Evolutionary conservation across 2,888 invertebrate genomes (phyloP), one percentile per base, ranked within the genome.

Genomic region (Unio delphinus): DNA sequence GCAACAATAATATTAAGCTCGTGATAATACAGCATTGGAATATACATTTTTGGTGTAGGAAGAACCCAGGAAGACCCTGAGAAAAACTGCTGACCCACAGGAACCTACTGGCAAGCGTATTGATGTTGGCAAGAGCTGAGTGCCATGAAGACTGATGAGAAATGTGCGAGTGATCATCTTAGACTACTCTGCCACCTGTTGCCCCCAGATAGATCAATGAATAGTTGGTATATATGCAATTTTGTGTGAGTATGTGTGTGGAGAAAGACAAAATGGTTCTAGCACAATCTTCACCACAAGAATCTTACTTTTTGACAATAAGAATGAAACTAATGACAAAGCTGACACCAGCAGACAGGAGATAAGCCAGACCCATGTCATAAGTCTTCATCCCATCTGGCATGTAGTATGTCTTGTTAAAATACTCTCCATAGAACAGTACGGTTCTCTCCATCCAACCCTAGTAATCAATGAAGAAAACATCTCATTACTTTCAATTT

Each of bases 381-480:
- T 94, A 96, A 0, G 61, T 64, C 23, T 56, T 65, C 17, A 67
- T 70, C 3, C 58, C 71, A n/a, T 68, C 65, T 3, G 59, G n/a
- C 7, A 71, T 57, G 11, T 68, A 67, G 56, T 78, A 77, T 1
- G 84, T 83, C 60, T 80, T 78, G 75, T 87, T 87, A 79, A 81
- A 80, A 78, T 96, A 96, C n/a, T 92, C 92, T 0, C 96, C 96
- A 85, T 95, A 95, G 90, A 95, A 96, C 64, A 96, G 87, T 5
- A 94, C 90, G 0, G 95, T 95, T n/a, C 92, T 89, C 82, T 95
- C 95, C 92, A 96, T 93, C 87, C 92, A 92, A 0, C 95, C 95
- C 90, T 90, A 75, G 54, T 80, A 34, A 34, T 34, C 8, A 80
- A 57, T 30, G 18, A 71, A 23, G 57, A 28, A 62, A 64, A 30